These are phyloP conservation scores for Ypsolopha scabrella DNA, from an alignment of 2,888 invertebrate genomes.

Conservation along the genomic window DNA sequence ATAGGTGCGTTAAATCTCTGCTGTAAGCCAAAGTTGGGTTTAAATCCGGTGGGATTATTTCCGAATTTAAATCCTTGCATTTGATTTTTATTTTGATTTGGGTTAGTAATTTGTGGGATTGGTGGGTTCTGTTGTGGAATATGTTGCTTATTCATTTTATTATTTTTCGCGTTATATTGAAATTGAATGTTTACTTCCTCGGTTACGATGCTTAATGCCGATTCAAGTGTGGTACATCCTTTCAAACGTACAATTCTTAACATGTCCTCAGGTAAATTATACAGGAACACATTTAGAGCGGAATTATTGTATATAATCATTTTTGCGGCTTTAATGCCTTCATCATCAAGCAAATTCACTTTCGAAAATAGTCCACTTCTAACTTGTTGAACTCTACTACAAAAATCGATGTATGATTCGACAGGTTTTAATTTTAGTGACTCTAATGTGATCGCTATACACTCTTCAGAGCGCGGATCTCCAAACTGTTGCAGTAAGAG, in stretches of 20 bases:
- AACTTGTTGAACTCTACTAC: background rate
- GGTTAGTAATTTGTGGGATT: too few species aligned
- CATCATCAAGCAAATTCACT: background rate
- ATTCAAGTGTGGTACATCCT: background rate
- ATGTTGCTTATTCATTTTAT: too few species aligned
- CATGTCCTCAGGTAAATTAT: background rate
- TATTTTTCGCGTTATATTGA: background rate
- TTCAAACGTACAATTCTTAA: background rate
- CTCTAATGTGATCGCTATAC: slow-evolving; percentile 1
- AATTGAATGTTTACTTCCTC: background rate
- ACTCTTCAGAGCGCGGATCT: slow-evolving; percentile 1
- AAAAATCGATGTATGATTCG: background rate
- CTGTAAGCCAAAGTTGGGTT: too few species aligned
- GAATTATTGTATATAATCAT: background rate
- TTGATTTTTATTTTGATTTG: too few species aligned
- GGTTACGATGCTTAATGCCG: background rate
- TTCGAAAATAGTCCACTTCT: background rate
- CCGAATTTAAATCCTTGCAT: too few species aligned
- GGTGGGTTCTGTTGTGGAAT: too few species aligned
- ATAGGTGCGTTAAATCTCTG: too few species aligned
- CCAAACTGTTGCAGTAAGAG: slow-evolving; percentile 3
- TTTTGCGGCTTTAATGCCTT: background rate
- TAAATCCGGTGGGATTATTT: too few species aligned
- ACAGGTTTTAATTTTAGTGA: background rate
- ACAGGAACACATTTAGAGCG: background rate